Evolutionary conservation across 2,797 vertebrate species (phyloP), one percentile per base, ranked within the genome.

Genomic region (Pipistrellus pipistrellus): DNA sequence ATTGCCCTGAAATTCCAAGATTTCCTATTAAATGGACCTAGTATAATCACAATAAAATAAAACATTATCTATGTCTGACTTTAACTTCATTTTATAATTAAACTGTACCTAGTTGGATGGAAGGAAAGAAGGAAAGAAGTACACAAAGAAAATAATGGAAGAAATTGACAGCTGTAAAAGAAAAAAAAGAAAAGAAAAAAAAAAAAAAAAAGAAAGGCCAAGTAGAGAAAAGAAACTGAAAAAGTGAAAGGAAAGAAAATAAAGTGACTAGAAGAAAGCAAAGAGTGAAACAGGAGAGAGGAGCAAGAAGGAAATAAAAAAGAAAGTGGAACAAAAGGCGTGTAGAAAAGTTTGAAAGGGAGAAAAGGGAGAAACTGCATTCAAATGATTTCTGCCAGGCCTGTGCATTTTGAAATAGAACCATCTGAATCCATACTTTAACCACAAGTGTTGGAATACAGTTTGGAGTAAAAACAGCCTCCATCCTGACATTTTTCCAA

Each of bases 401-500:
- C 55, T 78, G 1, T 72, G 53, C 27, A 27, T 72, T 94, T 73
- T 23, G 68, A 59, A 92, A 44, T 30, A 90, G 78, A 80, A 23
- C 0, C 32, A 83, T 89, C 41, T 62, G 75, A 88, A 82, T 83
- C 59, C n/a, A 18, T 30, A n/a, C 66, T 92, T 85, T 92, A 80
- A 88, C 64, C 53, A 41, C 51, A 80, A 81, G 90, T 17, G 69
- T 81, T 87, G 3, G 87, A 90, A 69, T 80, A 44, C 35, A 90
- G n/a, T 92, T 46, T 78, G 44, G 75, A 59, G 48, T 85, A 87
- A 53, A 88, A 92, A 85, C 14, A 46, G 21, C 27, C 20, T 95
- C 38, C 30, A n/a, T 44, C 25, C 76, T 94, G 77, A 94, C 64
- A 78, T 76, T 71, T 59, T 25, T 92, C 62, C 73, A 72, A 88